A percentile compares a stretch with the other conserved stretches of the same genome.
phyloP scores from a whole-genome alignment of 2,113 vertebrate genomes.

The Saguinus imperator region DNA sequence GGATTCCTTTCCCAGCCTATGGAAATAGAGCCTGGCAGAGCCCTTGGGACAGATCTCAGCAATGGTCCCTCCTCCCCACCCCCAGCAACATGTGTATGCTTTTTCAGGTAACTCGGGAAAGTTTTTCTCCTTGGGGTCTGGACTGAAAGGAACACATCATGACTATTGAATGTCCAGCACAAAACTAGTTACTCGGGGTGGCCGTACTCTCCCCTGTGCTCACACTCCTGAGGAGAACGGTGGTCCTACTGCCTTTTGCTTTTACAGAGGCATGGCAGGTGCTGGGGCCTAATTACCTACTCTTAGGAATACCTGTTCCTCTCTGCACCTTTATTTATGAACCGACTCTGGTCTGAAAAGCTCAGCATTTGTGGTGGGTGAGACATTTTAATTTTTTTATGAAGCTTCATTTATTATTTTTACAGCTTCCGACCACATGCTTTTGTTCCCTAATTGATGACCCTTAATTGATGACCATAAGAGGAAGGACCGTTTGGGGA shows the following conservation, averaged over 20 bases:
- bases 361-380: not conserved
- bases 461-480: not conserved
- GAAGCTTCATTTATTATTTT: not conserved
- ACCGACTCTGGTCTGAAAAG: not conserved
- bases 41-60: not conserved
- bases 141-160: not conserved
- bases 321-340: not conserved
- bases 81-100: not conserved
- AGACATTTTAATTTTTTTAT: not conserved
- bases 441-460: conserved; percentile 5
- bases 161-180: not conserved
- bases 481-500: not conserved
- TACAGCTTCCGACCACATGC: not conserved
- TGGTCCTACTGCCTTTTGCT: not conserved
- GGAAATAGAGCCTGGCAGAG: not conserved
- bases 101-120: not conserved
- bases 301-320: not conserved
- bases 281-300: not conserved
- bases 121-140: not conserved
- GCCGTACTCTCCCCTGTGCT: not conserved
- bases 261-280: not conserved
- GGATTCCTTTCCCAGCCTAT: not conserved
- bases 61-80: fast-evolving
- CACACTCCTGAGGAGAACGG: not conserved
- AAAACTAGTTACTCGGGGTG: not conserved